Conservation (phyloP, 2,113 vertebrate genomes). For the Carassius gibelio region DNA sequence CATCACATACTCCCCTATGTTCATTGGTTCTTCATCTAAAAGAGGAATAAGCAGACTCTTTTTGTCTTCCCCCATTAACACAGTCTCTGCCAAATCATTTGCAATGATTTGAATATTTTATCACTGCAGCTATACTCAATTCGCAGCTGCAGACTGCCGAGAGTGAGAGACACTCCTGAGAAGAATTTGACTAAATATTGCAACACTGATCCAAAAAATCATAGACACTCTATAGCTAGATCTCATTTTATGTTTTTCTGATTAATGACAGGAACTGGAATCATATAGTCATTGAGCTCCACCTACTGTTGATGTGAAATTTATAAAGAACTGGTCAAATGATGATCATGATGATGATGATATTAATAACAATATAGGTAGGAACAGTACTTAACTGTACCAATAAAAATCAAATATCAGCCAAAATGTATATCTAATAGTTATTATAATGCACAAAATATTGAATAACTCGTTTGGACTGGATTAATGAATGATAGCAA, state of each 20-base stretch:
- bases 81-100: conserved; percentile 20
- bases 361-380: neutral
- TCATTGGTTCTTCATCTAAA: neutral
- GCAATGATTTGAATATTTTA: conserved; percentile 23
- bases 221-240: neutral
- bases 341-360: neutral
- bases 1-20: conserved; percentile 20
- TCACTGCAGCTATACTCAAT: neutral
- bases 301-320: conserved; percentile 15
- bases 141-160: neutral
- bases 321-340: neutral
- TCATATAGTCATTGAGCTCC: conserved; percentile 2
- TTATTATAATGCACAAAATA: neutral
- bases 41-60: conserved; percentile 5
- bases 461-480: neutral
- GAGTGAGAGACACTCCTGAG: neutral
- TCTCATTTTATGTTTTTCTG: neutral
- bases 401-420: neutral
- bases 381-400: neutral
- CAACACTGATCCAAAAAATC: neutral
- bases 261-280: neutral
- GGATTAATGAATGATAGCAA: neutral
- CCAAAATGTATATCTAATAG: neutral
- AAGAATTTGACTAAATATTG: neutral
- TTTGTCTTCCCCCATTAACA: conserved; percentile 13